Conservation (phyloP, 2,888 invertebrate genomes). For the Cecidostiba fungosa region DNA sequence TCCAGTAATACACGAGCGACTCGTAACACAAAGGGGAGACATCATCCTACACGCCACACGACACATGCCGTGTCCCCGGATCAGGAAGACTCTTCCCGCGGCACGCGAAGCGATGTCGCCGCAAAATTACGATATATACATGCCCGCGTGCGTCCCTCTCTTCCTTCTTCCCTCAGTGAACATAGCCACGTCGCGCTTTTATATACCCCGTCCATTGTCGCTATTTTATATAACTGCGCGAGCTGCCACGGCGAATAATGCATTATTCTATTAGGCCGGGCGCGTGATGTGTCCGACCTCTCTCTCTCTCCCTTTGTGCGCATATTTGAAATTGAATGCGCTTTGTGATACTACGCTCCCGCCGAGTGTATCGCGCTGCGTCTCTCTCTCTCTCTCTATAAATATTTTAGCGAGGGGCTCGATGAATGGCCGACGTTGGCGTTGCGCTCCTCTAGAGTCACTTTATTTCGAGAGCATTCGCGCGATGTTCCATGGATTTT, state of each 20-base stretch:
- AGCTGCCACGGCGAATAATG: conserved; percentile 40
- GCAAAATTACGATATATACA: conserved; percentile 10
- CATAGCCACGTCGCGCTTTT: neutral
- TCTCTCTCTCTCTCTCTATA: neutral
- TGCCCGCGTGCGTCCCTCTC: neutral
- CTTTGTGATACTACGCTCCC: conserved; percentile 19
- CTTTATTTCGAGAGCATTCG: conserved; percentile 14
- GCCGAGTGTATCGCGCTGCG: too few relatives aligned
- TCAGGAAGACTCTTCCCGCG: neutral
- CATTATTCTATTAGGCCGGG: conserved; percentile 42
- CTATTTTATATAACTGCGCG: conserved; percentile 35
- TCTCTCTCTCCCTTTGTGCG: neutral
- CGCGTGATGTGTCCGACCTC: conserved; percentile 10
- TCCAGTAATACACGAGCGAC: neutral
- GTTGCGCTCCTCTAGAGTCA: neutral
- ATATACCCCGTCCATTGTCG: conserved; percentile 19
- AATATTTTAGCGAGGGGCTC: conserved; percentile 26
- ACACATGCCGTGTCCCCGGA: neutral
- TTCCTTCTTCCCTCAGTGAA: neutral
- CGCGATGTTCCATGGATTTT: neutral
- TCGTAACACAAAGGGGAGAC: neutral
- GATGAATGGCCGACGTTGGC: conserved; percentile 12
- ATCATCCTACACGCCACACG: neutral
- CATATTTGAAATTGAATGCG: conserved; percentile 37
- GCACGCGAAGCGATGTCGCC: conserved; percentile 28